Conservation (phyloP, 1,140 invertebrate species). For the Chymomyza costata region DNA sequence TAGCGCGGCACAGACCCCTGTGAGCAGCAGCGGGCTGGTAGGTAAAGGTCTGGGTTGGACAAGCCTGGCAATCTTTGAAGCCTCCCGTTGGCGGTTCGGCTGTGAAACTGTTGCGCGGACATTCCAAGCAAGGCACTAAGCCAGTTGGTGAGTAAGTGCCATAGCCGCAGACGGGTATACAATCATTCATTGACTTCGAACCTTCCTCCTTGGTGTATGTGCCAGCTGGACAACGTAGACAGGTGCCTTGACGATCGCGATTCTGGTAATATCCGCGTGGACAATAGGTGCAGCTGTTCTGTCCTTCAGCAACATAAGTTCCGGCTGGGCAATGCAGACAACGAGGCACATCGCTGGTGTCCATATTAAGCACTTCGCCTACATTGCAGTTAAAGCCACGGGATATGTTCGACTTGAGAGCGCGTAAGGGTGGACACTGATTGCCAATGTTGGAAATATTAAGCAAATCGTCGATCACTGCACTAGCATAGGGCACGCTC, state of each 20-base stretch:
- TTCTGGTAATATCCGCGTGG: slow-evolving; percentile 94
- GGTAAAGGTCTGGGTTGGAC: slow-evolving; percentile 92
- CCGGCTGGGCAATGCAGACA: slow-evolving; percentile 97
- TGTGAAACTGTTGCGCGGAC: slow-evolving; percentile 94
- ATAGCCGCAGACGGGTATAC: slow-evolving; percentile 95
- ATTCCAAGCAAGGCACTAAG: slow-evolving; percentile 95
- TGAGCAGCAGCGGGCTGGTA: slow-evolving; percentile 93
- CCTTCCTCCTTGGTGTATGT: slow-evolving; percentile 95
- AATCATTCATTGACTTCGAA: slow-evolving; percentile 87
- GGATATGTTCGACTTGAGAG: slow-evolving; percentile 88
- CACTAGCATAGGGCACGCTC: slow-evolving; percentile 93
- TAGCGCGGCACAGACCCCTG: slow-evolving; percentile 89
- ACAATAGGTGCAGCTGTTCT: slow-evolving; percentile 92
- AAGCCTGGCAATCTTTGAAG: slow-evolving; percentile 95
- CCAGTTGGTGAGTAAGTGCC: slow-evolving; percentile 97
- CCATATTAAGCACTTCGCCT: slow-evolving; percentile 95
- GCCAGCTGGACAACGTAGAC: slow-evolving; percentile 90
- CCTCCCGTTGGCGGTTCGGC: slow-evolving; percentile 91
- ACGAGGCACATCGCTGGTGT: slow-evolving; percentile 92
- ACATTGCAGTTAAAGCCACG: slow-evolving; percentile 94
- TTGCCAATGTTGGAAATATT: slow-evolving; percentile 92
- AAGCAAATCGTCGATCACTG: slow-evolving; percentile 91
- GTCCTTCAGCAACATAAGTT: slow-evolving; percentile 91
- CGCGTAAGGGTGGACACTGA: slow-evolving; percentile 91
- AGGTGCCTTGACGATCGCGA: slow-evolving; percentile 89